Conservation (phyloP, 2,113 vertebrate genomes). For the Malurus alboscapulatus region DNA sequence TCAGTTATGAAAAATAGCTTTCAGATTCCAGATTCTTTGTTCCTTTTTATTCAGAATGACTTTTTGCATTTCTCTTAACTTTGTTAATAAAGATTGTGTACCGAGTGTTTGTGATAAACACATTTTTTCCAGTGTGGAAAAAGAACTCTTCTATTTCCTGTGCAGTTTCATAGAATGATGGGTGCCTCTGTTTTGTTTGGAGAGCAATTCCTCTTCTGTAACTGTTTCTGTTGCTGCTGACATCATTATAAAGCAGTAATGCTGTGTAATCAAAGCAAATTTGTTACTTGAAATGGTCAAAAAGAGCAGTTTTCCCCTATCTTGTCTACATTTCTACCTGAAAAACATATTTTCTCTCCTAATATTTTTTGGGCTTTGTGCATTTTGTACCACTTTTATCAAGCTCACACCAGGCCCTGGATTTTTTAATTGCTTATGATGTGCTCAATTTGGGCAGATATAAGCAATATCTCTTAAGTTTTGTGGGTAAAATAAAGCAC, state of each 20-base stretch:
- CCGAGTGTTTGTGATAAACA: background rate
- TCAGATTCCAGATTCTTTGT: background rate
- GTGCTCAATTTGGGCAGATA: background rate
- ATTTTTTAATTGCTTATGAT: background rate
- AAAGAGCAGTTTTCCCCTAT: background rate
- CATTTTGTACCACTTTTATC: background rate
- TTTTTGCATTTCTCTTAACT: background rate
- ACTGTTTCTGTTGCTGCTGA: background rate
- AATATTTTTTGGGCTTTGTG: background rate
- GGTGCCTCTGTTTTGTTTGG: background rate
- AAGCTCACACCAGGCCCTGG: background rate
- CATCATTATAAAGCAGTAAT: background rate
- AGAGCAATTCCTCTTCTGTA: background rate
- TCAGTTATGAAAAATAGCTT: background rate
- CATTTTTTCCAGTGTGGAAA: background rate
- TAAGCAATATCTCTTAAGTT: accelerated
- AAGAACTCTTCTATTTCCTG: background rate
- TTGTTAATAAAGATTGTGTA: background rate
- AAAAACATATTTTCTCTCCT: background rate
- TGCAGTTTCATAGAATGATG: background rate
- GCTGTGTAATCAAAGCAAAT: background rate
- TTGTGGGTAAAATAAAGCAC: accelerated
- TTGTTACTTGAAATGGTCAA: background rate
- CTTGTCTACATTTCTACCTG: background rate
- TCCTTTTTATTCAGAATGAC: background rate